A percentile compares a stretch with the other conserved stretches of the same genome.
These are phyloP conservation scores for Clupea harengus DNA, from an alignment of 2,113 vertebrate genomes.

Conservation along the genomic window DNA sequence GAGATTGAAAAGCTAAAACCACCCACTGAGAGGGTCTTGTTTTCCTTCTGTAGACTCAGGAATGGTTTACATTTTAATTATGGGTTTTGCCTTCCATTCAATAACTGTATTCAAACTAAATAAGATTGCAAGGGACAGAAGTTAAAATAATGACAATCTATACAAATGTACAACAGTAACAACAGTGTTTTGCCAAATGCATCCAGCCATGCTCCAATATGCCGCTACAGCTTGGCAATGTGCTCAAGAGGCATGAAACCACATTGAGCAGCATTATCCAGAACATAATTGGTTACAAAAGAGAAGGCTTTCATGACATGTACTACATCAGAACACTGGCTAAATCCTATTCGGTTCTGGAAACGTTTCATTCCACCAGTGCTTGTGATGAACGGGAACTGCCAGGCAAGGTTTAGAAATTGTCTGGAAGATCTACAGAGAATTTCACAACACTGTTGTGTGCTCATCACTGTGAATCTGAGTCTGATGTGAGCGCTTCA, in stretches of 20 bases:
- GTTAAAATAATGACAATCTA: not conserved
- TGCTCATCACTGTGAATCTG: not conserved
- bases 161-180: not conserved
- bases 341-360: not conserved
- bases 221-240: not conserved
- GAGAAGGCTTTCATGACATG: not conserved
- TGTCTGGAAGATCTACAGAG: not conserved
- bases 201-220: not conserved
- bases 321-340: not conserved
- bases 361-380: not conserved
- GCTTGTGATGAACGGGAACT: not conserved
- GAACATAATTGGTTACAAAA: not conserved
- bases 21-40: not conserved
- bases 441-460: not conserved
- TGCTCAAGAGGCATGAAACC: not conserved
- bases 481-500: not conserved
- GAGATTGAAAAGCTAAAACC: not conserved
- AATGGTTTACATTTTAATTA: not conserved
- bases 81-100: not conserved
- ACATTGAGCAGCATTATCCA: not conserved
- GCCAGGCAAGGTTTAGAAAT: not conserved
- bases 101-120: not conserved
- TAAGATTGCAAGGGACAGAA: not conserved
- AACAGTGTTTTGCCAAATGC: not conserved
- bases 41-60: not conserved